Conservation (phyloP, 2,113 vertebrate species). For the Terrapene triunguis region DNA sequence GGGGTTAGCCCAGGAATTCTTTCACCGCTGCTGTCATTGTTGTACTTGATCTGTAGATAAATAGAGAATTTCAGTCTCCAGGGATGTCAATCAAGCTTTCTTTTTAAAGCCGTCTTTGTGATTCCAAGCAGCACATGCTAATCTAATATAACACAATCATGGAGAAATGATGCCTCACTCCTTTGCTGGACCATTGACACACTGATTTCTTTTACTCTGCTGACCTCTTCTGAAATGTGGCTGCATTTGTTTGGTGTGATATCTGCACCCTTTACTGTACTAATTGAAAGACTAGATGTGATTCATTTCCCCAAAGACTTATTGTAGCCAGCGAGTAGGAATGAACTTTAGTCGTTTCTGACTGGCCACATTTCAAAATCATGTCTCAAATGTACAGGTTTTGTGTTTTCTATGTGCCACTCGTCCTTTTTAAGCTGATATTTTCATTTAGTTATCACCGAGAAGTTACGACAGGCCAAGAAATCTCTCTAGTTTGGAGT, state of each 20-base stretch:
- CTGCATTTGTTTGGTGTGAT: slow-evolving; percentile 31
- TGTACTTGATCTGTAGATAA: not conserved
- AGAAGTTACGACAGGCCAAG: slow-evolving; percentile 55
- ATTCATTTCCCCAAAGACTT: slow-evolving; percentile 43
- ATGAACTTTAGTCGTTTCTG: slow-evolving; percentile 38
- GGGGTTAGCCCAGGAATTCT: fast-evolving
- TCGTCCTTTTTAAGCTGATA: slow-evolving; percentile 53
- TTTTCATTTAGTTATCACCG: slow-evolving; percentile 52
- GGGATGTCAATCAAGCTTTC: not conserved
- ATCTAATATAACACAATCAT: not conserved
- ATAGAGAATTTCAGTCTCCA: not conserved
- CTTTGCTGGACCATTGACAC: not conserved
- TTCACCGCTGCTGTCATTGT: not conserved
- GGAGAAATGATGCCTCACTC: not conserved
- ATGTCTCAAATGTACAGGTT: not conserved
- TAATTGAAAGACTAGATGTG: slow-evolving; percentile 60
- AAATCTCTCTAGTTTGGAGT: slow-evolving; percentile 9
- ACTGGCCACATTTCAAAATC: slow-evolving; percentile 52
- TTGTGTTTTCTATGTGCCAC: slow-evolving; percentile 27
- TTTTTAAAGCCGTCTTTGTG: not conserved
- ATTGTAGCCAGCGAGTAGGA: slow-evolving; percentile 6
- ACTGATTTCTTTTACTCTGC: slow-evolving; percentile 52
- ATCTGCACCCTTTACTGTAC: slow-evolving; percentile 27
- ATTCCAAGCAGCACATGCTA: fast-evolving
- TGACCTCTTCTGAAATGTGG: slow-evolving; percentile 66